These are phyloP conservation scores for Lasioglossum leucozonium DNA, from an alignment of 2,888 invertebrate species.

Conservation along the genomic window DNA sequence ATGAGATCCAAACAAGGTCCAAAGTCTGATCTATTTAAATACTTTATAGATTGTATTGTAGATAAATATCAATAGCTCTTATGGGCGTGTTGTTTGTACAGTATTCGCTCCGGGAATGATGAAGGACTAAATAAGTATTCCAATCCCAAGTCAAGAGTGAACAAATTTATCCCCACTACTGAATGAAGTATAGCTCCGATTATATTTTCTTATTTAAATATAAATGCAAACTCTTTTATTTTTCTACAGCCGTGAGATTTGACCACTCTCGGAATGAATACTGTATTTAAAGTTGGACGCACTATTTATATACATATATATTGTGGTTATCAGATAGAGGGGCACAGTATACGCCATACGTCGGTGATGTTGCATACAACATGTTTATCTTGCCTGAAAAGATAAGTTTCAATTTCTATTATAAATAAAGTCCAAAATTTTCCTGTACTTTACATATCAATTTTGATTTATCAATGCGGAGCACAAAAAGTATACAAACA, in stretches of 20 bases:
- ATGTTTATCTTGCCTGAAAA: not conserved
- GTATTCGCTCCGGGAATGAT: not conserved
- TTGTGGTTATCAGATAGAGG: not conserved
- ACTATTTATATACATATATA: not conserved
- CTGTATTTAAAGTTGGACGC: not conserved
- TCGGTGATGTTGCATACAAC: not conserved
- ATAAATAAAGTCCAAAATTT: not conserved
- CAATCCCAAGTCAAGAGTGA: not conserved
- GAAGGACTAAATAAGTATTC: not conserved
- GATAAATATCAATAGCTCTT: not conserved
- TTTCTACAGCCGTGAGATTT: not conserved
- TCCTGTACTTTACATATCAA: not conserved
- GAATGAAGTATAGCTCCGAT: not conserved
- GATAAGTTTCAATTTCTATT: not conserved
- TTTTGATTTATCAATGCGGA: not conserved
- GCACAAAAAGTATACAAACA: not conserved
- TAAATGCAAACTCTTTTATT: not conserved
- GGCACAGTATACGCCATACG: not conserved
- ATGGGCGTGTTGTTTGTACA: not conserved
- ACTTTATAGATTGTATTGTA: not conserved
- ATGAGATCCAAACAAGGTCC: not conserved
- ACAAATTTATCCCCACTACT: constrained; percentile 1
- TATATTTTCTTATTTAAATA: not conserved
- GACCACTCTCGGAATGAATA: not conserved
- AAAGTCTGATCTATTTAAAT: not conserved